Evolutionary conservation across 2,797 vertebrate species (phyloP), one percentile per base, ranked within the genome.

Genomic region (Mastacembelus armatus): DNA sequence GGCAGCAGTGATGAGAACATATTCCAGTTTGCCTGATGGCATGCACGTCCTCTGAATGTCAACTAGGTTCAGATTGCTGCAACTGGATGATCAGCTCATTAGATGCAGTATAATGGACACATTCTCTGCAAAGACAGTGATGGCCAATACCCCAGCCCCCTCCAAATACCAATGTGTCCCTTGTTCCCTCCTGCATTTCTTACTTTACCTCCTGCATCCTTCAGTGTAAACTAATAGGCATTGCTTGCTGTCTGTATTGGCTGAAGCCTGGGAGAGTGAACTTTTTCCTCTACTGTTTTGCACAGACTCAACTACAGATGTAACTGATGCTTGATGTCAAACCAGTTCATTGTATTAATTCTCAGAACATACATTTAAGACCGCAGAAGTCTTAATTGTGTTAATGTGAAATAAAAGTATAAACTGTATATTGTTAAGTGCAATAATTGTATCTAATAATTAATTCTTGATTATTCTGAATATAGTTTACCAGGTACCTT

Each of bases 31-130:
- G 69, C 65, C 70, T n/a, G 21, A 49, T 81, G 63, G 72, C 66
- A 69, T 72, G 43, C 62, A 48, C 69, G 45, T 75, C 77, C 71
- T 55, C 73, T 65, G 80, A 75, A 84, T 86, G 85, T 74, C 86
- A 84, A 64, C 58, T 47, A 71, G 75, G 60, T 64, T 80, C 58
- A 77, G 56, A 74, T 49, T 63, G 57, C 64, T 71, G 77, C 64
- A 58, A 76, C 51, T 45, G 67, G 68, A 39, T 72, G 74, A 89
- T 87, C 62, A 81, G 85, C 79, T 88, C 71, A 71, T 88, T 85
- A 86, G 59, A 70, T 65, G 15, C 35, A 67, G 43, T 15, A 77
- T 77, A 82, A 83, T 66, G 70, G 80, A 80, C 71, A 65, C 45
- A 47, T 70, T 69, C 59, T 71, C 67, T 55, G 66, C 40, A 61